These are phyloP conservation scores for Scolopax bukidnonensis DNA, from an alignment of 2,797 vertebrate species.

Conservation along the genomic window DNA sequence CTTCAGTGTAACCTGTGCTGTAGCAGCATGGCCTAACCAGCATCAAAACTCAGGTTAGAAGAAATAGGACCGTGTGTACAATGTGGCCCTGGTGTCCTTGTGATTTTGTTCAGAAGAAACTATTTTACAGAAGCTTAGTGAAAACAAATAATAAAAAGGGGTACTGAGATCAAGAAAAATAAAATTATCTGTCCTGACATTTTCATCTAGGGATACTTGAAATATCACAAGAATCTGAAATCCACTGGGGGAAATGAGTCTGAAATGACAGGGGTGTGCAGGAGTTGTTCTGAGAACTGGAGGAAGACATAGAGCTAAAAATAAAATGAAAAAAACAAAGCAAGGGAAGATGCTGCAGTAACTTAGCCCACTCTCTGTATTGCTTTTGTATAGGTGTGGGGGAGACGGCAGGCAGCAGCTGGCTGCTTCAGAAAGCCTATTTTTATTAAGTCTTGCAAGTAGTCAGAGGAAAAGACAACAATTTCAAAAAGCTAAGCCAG, in stretches of 20 bases:
- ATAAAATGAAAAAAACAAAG: constrained; percentile 21
- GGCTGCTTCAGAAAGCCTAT: background rate
- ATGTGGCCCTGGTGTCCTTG: background rate
- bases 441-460: constrained; percentile 1
- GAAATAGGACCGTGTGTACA: background rate
- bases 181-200: background rate
- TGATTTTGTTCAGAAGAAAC: background rate
- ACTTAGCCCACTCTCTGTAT: constrained; percentile 28
- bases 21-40: background rate
- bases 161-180: background rate
- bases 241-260: background rate
- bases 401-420: constrained; percentile 35
- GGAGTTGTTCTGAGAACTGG: background rate
- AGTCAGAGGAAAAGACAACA: background rate
- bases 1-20: background rate
- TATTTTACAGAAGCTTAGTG: background rate
- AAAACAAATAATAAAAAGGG: background rate
- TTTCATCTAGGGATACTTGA: background rate
- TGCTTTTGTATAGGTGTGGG: constrained; percentile 13
- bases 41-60: background rate
- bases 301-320: constrained; percentile 49
- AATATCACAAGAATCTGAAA: background rate
- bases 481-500: background rate
- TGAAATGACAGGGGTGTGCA: background rate
- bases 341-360: constrained; percentile 11